Evolutionary conservation across 1,140 invertebrate genomes (phyloP).

Genomic region (Ditylenchus dipsaci): DNA sequence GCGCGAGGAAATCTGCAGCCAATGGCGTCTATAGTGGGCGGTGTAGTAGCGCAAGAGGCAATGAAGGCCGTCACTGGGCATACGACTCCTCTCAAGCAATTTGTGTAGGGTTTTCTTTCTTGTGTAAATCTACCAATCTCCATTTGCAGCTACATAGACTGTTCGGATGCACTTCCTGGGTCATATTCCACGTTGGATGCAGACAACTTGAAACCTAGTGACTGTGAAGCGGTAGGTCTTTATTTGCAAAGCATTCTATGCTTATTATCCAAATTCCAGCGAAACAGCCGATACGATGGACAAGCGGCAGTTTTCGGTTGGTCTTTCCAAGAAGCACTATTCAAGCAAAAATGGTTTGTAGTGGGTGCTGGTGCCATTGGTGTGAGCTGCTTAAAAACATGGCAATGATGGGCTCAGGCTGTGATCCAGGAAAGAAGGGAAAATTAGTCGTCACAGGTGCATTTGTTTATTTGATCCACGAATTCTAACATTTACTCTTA

Average conservation of each 20-base stretch:
- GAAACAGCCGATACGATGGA: constrained; percentile 74
- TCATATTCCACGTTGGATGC: constrained; percentile 59
- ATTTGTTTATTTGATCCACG: too few relatives aligned
- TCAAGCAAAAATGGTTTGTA: constrained; percentile 72
- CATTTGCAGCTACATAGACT: constrained; percentile 64
- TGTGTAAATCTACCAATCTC: too few relatives aligned
- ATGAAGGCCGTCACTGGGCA: constrained; percentile 96
- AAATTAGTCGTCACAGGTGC: constrained; percentile 72
- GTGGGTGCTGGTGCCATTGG: constrained; percentile 79
- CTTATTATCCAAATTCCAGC: constrained; percentile 6
- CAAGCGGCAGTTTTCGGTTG: constrained; percentile 87
- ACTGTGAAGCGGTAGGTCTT: constrained; percentile 65
- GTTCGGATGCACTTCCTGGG: constrained; percentile 82
- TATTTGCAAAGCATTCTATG: too few relatives aligned
- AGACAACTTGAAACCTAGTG: constrained; percentile 67
- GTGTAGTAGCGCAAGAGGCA: constrained; percentile 74
- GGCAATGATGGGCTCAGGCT: constrained; percentile 22
- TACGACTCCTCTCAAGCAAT: constrained; percentile 89
- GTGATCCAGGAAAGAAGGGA: too few relatives aligned
- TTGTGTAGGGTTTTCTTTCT: constrained; percentile 68
- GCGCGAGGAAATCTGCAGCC: constrained; percentile 76
- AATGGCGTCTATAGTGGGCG: constrained; percentile 88
- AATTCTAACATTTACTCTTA: too few relatives aligned
- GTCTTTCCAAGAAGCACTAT: constrained; percentile 79
- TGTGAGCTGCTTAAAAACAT: constrained; percentile 98